A percentile compares a stretch with the other conserved stretches of the same genome.
Evolutionary conservation across 2,797 vertebrate species (phyloP).

Genomic region (Platyrinchus mystaceus): DNA sequence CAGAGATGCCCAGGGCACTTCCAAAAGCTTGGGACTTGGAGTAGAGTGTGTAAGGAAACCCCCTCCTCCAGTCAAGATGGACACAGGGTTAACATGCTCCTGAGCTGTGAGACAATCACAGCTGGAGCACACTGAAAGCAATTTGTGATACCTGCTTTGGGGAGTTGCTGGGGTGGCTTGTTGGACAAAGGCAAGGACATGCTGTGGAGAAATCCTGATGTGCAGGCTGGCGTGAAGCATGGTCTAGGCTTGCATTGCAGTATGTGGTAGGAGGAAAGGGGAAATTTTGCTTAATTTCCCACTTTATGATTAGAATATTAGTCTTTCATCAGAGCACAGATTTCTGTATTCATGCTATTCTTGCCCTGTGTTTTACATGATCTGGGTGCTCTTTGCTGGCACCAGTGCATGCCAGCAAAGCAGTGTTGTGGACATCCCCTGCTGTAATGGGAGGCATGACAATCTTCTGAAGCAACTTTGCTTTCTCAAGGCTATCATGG

Average conservation of each 20-base stretch:
- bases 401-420: background rate
- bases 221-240: background rate
- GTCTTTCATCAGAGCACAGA: background rate
- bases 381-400: background rate
- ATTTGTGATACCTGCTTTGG: background rate
- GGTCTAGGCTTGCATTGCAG: background rate
- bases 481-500: background rate
- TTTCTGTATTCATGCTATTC: background rate
- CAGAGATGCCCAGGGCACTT: background rate
- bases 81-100: background rate
- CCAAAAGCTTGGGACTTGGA: background rate
- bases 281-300: background rate
- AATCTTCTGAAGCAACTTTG: background rate
- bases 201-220: background rate
- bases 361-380: background rate
- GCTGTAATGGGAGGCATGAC: background rate
- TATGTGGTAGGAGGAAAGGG: background rate
- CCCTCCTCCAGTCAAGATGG: background rate
- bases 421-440: background rate
- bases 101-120: rapidly evolving
- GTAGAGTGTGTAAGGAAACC: background rate
- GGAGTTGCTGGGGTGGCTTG: background rate
- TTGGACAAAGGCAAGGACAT: background rate
- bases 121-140: background rate
- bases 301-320: background rate